Evolutionary conservation across 2,113 vertebrate genomes (phyloP).

Genomic region (Formicarius rufipectus): DNA sequence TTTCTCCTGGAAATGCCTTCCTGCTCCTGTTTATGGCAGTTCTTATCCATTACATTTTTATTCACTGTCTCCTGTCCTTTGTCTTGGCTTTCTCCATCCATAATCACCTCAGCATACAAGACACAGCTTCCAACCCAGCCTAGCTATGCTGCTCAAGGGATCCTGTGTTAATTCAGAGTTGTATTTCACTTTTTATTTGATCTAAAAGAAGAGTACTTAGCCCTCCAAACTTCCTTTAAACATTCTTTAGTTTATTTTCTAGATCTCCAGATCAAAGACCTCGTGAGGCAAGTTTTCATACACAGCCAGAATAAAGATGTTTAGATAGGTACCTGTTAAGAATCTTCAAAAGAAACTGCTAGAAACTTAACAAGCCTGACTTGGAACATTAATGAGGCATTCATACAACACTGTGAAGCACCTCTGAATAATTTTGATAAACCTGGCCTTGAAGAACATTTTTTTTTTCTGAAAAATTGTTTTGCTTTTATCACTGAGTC

Average conservation of each 20-base stretch:
- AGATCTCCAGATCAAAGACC: neutral
- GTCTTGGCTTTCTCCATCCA: neutral
- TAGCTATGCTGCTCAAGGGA: neutral
- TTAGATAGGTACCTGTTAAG: neutral
- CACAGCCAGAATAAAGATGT: neutral
- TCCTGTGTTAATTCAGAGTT: neutral
- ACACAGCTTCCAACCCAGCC: neutral
- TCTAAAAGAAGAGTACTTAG: neutral
- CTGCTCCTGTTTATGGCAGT: neutral
- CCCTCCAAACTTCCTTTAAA: neutral
- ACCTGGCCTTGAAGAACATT: neutral
- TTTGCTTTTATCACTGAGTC: neutral
- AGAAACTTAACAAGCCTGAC: neutral
- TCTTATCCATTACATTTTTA: neutral
- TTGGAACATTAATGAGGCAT: neutral
- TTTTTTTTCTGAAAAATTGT: neutral
- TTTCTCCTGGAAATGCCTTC: neutral
- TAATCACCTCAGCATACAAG: neutral
- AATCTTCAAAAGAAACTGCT: constrained; percentile 34
- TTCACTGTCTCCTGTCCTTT: neutral
- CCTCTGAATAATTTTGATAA: neutral
- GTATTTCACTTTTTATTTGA: neutral
- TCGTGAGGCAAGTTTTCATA: neutral
- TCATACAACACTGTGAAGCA: neutral
- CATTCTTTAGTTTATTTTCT: neutral